A percentile compares a stretch with the other conserved stretches of the same genome.
phyloP scores from a whole-genome alignment of 1,140 invertebrate species.

The Ericerus pela region DNA sequence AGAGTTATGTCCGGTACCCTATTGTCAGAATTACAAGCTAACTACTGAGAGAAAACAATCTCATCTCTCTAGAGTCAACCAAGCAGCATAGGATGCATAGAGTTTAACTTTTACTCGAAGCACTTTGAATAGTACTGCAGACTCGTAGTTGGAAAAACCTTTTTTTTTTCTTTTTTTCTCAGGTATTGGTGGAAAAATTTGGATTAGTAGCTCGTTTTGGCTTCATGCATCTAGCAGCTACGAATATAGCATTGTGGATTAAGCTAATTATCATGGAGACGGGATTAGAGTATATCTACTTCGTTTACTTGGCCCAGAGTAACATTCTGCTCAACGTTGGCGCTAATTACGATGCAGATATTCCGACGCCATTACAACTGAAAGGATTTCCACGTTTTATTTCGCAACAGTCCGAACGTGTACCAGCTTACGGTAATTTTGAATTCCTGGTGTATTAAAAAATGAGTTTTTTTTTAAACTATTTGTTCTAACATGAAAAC shows the following conservation, averaged over 20 bases:
- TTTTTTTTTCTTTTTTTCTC: too few relatives aligned
- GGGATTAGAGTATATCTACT: slow-evolving; percentile 39
- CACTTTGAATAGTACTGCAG: too few relatives aligned
- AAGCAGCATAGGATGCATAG: neutral
- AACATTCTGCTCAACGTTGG: slow-evolving; percentile 21
- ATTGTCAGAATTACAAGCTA: too few relatives aligned
- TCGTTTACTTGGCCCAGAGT: slow-evolving; percentile 34
- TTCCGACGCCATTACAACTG: slow-evolving; percentile 33
- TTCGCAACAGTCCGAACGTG: slow-evolving; percentile 22
- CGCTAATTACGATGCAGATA: slow-evolving; percentile 17
- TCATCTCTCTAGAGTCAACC: too few relatives aligned
- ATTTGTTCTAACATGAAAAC: too few relatives aligned
- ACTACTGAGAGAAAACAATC: too few relatives aligned
- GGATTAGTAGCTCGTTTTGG: slow-evolving; percentile 39
- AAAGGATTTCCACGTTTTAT: slow-evolving; percentile 33
- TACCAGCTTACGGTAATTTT: slow-evolving; percentile 17
- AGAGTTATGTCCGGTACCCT: too few relatives aligned
- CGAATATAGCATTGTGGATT: slow-evolving; percentile 43
- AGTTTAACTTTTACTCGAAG: neutral
- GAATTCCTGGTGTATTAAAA: neutral
- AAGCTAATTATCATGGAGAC: slow-evolving; percentile 45
- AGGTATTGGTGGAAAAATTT: slow-evolving; percentile 42
- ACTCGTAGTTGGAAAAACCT: too few relatives aligned
- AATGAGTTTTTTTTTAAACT: too few relatives aligned
- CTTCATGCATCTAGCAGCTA: slow-evolving; percentile 44